Evolutionary conservation across 1,140 invertebrate genomes (phyloP).

Genomic region (Pygmarrhopalites habei): DNA sequence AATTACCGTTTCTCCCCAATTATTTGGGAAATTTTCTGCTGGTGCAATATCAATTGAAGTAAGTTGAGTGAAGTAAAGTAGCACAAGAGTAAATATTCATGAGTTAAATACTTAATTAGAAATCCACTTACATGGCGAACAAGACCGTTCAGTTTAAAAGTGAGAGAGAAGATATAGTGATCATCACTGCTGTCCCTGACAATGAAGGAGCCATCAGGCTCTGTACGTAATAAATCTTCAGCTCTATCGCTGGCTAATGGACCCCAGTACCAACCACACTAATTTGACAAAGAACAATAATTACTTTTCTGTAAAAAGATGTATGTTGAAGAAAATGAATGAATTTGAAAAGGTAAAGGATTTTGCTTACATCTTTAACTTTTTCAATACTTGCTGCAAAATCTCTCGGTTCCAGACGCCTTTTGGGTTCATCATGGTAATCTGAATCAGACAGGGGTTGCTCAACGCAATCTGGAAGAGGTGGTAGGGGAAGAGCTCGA

Average conservation of each 20-base stretch:
- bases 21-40: too few relatives aligned
- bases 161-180: slow-evolving; percentile 94
- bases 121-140: slow-evolving; percentile 88
- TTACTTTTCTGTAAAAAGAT: background rate
- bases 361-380: slow-evolving; percentile 80
- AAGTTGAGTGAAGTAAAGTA: too few relatives aligned
- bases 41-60: too few relatives aligned
- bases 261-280: slow-evolving; percentile 99
- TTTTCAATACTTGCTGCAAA: slow-evolving; percentile 86
- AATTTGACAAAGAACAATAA: slow-evolving; percentile 31
- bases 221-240: slow-evolving; percentile 84
- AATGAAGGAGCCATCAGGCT: slow-evolving; percentile 91
- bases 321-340: too few relatives aligned
- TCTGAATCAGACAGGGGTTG: too few relatives aligned
- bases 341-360: too few relatives aligned
- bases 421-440: background rate
- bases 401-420: slow-evolving; percentile 43
- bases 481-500: slow-evolving; percentile 44
- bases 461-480: slow-evolving; percentile 33
- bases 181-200: slow-evolving; percentile 95
- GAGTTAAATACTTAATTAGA: too few relatives aligned
- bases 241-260: slow-evolving; percentile 88
- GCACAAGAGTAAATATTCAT: too few relatives aligned
- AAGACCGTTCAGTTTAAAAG: slow-evolving; percentile 86
- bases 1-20: too few relatives aligned